phyloP scores from a whole-genome alignment of 1,140 invertebrate genomes.

The Drosophila lacteicornis region DNA sequence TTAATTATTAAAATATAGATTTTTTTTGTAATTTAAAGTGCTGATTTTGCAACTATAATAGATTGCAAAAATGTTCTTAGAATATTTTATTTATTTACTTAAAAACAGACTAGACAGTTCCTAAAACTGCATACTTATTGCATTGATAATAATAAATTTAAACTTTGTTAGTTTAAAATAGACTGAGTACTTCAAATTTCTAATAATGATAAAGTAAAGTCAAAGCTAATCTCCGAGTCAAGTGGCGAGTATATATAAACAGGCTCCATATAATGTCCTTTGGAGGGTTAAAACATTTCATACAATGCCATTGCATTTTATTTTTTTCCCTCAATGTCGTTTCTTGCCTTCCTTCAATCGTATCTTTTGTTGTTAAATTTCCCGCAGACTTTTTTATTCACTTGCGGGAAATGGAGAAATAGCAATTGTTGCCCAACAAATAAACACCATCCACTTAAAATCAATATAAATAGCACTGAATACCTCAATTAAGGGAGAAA shows the following conservation, averaged over 20 bases:
- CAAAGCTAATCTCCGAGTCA: too few species aligned
- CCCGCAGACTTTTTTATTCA: slow-evolving; percentile 5
- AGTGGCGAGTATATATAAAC: too few species aligned
- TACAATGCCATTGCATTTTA: slow-evolving; percentile 10
- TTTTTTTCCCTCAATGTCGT: slow-evolving; percentile 16
- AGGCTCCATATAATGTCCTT: neutral
- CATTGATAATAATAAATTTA: neutral
- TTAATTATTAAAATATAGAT: too few species aligned
- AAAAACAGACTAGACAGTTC: neutral
- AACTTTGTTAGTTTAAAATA: too few species aligned
- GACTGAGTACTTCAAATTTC: too few species aligned
- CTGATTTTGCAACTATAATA: neutral
- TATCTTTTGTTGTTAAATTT: slow-evolving; percentile 20
- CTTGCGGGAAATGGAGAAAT: slow-evolving; percentile 29
- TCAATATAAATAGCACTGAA: slow-evolving; percentile 53
- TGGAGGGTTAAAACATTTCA: neutral
- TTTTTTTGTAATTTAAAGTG: neutral
- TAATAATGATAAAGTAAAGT: too few species aligned
- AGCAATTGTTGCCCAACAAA: slow-evolving; percentile 40
- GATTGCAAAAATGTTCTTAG: neutral
- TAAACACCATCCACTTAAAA: slow-evolving; percentile 53
- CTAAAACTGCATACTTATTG: neutral
- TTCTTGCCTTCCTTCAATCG: neutral
- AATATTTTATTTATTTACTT: neutral
- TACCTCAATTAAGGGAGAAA: slow-evolving; percentile 41